Evolutionary conservation across 2,113 vertebrate genomes (phyloP), one percentile per base, ranked within the genome.

Genomic region (Stigmatopora argus): DNA sequence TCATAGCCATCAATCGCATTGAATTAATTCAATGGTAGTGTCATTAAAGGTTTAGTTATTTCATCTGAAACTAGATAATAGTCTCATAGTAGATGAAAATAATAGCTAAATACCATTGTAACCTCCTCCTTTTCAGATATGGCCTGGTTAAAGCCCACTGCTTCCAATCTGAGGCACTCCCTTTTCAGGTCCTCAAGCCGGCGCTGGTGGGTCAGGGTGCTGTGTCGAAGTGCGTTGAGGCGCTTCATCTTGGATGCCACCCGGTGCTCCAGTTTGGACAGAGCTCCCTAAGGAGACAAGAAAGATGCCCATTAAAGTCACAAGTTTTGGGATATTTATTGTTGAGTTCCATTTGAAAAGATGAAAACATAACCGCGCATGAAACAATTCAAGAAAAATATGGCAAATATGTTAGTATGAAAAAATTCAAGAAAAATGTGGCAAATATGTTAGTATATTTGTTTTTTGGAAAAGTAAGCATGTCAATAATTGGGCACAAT

Each of bases 171-270:
- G 44, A 84, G 70, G 72, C 90, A 80, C 19, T 90, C 85, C 0
- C 70, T 58, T 67, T 86, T 84, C 56, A 94, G 84, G 4, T 92
- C 86, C 0, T 88, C 75, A 5, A 94, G 83, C 31, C 52, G 81
- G 26, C 53, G 75, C 69, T 79, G 87, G 64, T 77, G 41, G 13
- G 86, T 77, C 23, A 88, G 80, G 6, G 89, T 87, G 48, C 85
- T 78, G 80, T 95, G 88, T 57, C 85, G 90, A 13, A 91, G 59
- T 31, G 88, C 86, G 0, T 95, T 93, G 47, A 94, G 82, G 13
- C 87, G 90, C 65, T 94, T 95, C 66, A 83, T 79, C 72, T 92
- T 92, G 64, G 88, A 84, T 4, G 89, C 83, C 64, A 94, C 81
- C 65, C 79, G 89, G 64, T 91, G 87, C 19, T 94, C 89, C 57